Evolutionary conservation across 1,140 invertebrate genomes (phyloP), one percentile per base, ranked within the genome.

Genomic region (Orius insidiosus): DNA sequence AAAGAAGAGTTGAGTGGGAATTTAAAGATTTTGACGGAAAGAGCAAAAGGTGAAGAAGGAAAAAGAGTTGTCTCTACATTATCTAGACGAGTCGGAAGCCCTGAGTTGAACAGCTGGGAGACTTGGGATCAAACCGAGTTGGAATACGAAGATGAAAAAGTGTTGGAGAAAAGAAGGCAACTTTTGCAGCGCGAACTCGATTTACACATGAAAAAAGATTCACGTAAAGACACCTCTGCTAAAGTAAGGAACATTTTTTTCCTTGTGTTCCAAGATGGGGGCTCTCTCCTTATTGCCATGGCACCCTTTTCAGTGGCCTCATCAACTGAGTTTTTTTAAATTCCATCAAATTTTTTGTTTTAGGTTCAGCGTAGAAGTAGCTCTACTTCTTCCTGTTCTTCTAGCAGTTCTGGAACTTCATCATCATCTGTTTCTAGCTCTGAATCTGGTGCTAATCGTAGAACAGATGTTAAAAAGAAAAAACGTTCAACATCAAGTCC

Each of bases 121-220:
- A 73, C 74, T 57, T 82, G 78, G 77, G 76, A 80, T 60, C 76
- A 80, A 63, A 78, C 73, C 53, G 74, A 78, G 62, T 63, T 85
- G 56, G 83, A 85, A 59, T 81, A 81, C 68, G 81, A 80, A 51
- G 80, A 85, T 64, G 78, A 84, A 49, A 78, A 83, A 57, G 78
- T 76, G 35, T 64, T 86, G 53, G 80, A 85, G 60, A 75, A 76
- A 62, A 68, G 80, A 49, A 67, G 80, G 52, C 75, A 77, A 56
- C 70, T 81, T 55, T 66, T 86, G 52, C 76, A 85, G 58, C 67
- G 78, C 56, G 80, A 84, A 64, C 65, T 85, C 59, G 79, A 80
- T 55, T 65, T 80, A 58, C 78, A 84, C 62, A 71, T 75, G 70
- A 74, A 68, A 65, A 74, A 68, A 69, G 72, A 75, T 51, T 68